A percentile compares a stretch with the other conserved stretches of the same genome.
These are phyloP conservation scores for Habroteleia sp. DNA, from an alignment of 2,888 invertebrate genomes.

Conservation along the genomic window DNA sequence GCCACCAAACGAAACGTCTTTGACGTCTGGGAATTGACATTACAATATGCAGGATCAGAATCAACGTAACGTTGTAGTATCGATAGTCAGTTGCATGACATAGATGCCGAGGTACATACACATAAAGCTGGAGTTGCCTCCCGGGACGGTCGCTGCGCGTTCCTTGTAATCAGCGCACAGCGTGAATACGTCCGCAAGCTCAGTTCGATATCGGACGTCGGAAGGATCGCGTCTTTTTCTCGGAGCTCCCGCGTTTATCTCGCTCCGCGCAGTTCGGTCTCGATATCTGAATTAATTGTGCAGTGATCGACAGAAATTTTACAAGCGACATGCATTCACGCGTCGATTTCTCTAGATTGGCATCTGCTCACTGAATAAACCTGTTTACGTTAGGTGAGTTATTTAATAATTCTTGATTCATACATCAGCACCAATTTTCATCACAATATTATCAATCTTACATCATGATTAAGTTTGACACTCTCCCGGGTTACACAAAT, in stretches of 20 bases:
- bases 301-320: conserved; percentile 10
- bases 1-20: too few relatives aligned
- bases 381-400: conserved; percentile 28
- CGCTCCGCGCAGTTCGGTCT: conserved; percentile 42
- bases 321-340: not conserved
- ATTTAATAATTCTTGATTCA: too few relatives aligned
- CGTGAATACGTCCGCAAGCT: conserved; percentile 60
- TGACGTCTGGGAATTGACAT: conserved; percentile 15
- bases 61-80: conserved; percentile 50
- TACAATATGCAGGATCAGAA: conserved; percentile 21
- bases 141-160: conserved; percentile 65
- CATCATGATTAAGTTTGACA: not conserved
- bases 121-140: conserved; percentile 57
- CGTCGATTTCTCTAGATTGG: not conserved
- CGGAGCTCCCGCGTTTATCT: conserved; percentile 40
- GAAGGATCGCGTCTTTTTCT: conserved; percentile 58
- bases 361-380: not conserved
- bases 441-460: too few relatives aligned
- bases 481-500: not conserved
- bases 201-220: conserved; percentile 65
- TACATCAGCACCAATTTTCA: too few relatives aligned
- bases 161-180: conserved; percentile 65
- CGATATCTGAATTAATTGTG: conserved; percentile 12
- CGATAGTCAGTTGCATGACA: conserved; percentile 55
- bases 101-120: conserved; percentile 52